Base-by-base conservation (phyloP, 2,113 vertebrate species). In the Aleadryas rufinucha region DNA sequence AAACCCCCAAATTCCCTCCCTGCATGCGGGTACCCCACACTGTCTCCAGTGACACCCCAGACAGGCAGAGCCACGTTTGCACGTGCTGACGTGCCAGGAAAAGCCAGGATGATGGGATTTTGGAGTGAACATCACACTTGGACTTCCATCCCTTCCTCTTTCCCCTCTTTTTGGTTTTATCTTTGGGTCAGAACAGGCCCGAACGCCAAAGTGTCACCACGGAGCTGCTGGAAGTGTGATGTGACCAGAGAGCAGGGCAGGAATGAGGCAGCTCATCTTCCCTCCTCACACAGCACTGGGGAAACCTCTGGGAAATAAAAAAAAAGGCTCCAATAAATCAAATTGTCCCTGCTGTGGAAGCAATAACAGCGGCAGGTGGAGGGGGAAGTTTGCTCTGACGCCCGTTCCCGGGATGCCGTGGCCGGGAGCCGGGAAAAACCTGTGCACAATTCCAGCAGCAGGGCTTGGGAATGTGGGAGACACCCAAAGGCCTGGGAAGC, bases 301-400 rank as follows among this genome's bases (percentile, higher is more conserved):
- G 19, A 71, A 95, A n/a, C 79, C 88, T 63, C 44, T 74, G 93
- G 93, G 96, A 96, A 96, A 96, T 90, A 53, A 83, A 70, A 71
- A 68, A 69, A 69, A 49, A n/a, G n/a, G 7, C 88, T 66, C 72
- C 85, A 66, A 71, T 64, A 94, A 97, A 95, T 94, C 83, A 89
- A 33, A 49, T 27, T 86, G 63, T 74, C n/a, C 80, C 79, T 52
- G 56, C 64, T 1, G 4, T 2, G 17, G 65, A 68, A 84, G 85
- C 64, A 96, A 78, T 89, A 95, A 78, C 11, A 19, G n/a, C 88
- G 31, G 80, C 79, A 44, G 42, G 79, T 27, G 60, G 5, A 37
- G 61, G 45, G 61, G 28, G 74, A 57, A n/a, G 79, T 64, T 79
- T 87, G 78, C 59, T 87, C 52, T 15, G 47, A 28, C 8, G 22